Evolutionary conservation across 2,797 vertebrate genomes (phyloP).

Genomic region (Falco berigora): DNA sequence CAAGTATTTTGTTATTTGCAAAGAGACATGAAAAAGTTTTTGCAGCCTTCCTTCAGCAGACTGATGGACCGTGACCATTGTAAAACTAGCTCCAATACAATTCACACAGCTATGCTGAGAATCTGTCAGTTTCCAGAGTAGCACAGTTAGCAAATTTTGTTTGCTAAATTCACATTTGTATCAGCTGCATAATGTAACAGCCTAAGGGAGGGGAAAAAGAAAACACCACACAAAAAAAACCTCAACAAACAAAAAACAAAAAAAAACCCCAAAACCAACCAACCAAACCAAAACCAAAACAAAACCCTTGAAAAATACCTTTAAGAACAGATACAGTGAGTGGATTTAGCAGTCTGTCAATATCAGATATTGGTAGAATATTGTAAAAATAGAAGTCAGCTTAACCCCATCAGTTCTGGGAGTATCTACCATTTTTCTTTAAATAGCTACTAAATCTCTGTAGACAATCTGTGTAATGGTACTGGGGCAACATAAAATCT

Average conservation of each 20-base stretch:
- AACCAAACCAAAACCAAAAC: too few relatives aligned
- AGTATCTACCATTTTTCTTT: neutral
- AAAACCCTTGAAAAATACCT: neutral
- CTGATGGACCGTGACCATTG: neutral
- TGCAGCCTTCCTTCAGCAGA: neutral
- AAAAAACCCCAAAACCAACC: too few relatives aligned
- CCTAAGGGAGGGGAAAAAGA: neutral
- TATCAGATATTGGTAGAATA: neutral
- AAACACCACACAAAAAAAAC: too few relatives aligned
- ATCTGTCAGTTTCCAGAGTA: neutral
- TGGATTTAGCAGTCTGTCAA: neutral
- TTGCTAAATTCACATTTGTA: neutral
- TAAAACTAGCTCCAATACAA: neutral
- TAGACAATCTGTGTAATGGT: neutral
- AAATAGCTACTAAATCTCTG: neutral
- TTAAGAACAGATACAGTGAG: neutral
- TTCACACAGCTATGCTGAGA: neutral
- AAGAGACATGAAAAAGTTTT: neutral
- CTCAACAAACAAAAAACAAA: too few relatives aligned
- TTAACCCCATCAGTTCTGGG: neutral
- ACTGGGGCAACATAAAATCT: neutral
- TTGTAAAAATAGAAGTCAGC: neutral
- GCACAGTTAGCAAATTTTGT: neutral
- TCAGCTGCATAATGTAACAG: neutral
- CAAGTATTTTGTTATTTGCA: neutral